Evolutionary conservation across 2,113 vertebrate genomes (phyloP).

Genomic region (Clarias batrachus): DNA sequence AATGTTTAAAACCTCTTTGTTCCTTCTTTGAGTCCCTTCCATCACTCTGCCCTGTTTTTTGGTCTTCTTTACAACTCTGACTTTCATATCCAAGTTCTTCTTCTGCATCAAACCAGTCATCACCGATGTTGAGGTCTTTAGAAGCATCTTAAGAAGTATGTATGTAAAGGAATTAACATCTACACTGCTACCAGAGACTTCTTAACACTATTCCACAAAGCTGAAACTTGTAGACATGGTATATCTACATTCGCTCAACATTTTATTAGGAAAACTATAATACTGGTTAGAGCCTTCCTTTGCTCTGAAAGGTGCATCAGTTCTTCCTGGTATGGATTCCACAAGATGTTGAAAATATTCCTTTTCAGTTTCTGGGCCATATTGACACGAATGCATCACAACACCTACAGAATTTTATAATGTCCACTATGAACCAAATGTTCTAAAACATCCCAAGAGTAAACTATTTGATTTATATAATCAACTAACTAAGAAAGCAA

Average conservation of each 20-base stretch:
- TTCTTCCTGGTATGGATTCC: not conserved
- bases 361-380: not conserved
- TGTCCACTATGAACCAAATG: not conserved
- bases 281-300: not conserved
- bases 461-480: not conserved
- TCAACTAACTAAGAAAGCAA: not conserved
- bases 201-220: not conserved
- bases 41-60: not conserved
- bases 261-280: not conserved
- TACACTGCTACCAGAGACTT: not conserved
- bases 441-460: not conserved
- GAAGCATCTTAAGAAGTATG: not conserved
- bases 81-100: slow-evolving; percentile 55
- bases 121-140: slow-evolving; percentile 48
- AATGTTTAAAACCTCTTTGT: slow-evolving; percentile 10
- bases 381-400: not conserved
- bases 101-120: slow-evolving; percentile 70
- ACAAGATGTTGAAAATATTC: not conserved
- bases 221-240: not conserved
- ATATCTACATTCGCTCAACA: not conserved
- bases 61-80: slow-evolving; percentile 20
- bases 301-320: not conserved
- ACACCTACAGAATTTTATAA: not conserved
- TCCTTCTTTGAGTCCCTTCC: not conserved
- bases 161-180: not conserved